These are phyloP conservation scores for Melanogrammus aeglefinus DNA, from an alignment of 2,797 vertebrate species.

Conservation along the genomic window DNA sequence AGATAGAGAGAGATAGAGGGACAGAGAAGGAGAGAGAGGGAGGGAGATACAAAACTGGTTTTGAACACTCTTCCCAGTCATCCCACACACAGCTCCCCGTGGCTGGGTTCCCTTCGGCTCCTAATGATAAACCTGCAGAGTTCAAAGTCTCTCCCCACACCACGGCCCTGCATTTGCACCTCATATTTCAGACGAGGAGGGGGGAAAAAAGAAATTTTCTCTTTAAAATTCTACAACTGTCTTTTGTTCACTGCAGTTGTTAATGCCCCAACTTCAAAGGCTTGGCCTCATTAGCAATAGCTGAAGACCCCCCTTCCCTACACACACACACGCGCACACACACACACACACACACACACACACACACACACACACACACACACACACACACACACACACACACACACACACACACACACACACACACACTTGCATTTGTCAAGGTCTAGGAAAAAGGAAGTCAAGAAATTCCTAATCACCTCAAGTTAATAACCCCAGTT, in stretches of 20 bases:
- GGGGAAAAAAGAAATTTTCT: conserved; percentile 54
- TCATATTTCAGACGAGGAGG: conserved; percentile 63
- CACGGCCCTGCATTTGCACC: conserved; percentile 72
- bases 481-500: neutral
- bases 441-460: conserved; percentile 56
- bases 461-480: neutral
- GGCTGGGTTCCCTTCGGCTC: neutral
- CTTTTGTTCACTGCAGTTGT: conserved; percentile 81
- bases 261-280: conserved; percentile 84
- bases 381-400: neutral
- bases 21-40: conserved; percentile 12
- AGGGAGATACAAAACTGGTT: conserved; percentile 46
- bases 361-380: neutral
- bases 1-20: neutral
- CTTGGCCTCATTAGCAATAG: conserved; percentile 79
- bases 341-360: too few relatives aligned
- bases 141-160: conserved; percentile 72
- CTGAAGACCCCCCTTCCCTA: conserved; percentile 75
- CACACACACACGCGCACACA: neutral
- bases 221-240: conserved; percentile 81
- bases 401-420: too few relatives aligned
- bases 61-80: conserved; percentile 49
- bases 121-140: conserved; percentile 64
- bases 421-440: conserved; percentile 79
- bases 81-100: conserved; percentile 47